Evolutionary conservation across 2,888 invertebrate genomes (phyloP).

Genomic region (Xanthorhoe designata): DNA sequence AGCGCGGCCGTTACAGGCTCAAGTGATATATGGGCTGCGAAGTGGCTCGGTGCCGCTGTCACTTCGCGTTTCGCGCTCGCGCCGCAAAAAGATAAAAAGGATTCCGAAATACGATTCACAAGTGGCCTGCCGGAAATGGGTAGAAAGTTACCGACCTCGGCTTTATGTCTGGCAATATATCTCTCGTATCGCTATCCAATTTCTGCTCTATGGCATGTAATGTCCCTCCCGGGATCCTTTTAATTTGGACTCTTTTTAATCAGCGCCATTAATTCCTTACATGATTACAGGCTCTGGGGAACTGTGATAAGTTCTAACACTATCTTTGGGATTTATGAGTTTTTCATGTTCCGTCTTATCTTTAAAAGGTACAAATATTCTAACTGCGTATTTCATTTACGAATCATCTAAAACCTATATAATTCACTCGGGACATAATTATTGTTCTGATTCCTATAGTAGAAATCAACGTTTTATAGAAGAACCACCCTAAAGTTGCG

Average conservation of each 20-base stretch:
- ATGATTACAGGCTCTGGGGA: constrained; percentile 48
- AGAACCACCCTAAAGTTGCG: constrained; percentile 60
- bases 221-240: constrained; percentile 74
- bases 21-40: constrained; percentile 83
- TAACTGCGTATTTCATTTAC: not conserved
- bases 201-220: constrained; percentile 83
- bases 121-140: constrained; percentile 83
- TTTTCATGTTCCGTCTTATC: constrained; percentile 20
- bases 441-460: not conserved
- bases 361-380: constrained; percentile 11
- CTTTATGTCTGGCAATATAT: constrained; percentile 82
- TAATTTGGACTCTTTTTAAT: constrained; percentile 78
- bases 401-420: not conserved
- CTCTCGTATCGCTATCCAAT: constrained; percentile 82
- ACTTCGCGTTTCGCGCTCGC: constrained; percentile 75
- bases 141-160: constrained; percentile 79
- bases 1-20: constrained; percentile 76
- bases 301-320: constrained; percentile 42
- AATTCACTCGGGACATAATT: not conserved
- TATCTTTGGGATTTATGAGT: constrained; percentile 41
- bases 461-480: constrained; percentile 28
- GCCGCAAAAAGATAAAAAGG: constrained; percentile 83
- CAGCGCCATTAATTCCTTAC: constrained; percentile 68
- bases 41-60: constrained; percentile 83
- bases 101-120: constrained; percentile 83